phyloP scores from a whole-genome alignment of 2,888 invertebrate genomes.

The Eristalis arbustorum region DNA sequence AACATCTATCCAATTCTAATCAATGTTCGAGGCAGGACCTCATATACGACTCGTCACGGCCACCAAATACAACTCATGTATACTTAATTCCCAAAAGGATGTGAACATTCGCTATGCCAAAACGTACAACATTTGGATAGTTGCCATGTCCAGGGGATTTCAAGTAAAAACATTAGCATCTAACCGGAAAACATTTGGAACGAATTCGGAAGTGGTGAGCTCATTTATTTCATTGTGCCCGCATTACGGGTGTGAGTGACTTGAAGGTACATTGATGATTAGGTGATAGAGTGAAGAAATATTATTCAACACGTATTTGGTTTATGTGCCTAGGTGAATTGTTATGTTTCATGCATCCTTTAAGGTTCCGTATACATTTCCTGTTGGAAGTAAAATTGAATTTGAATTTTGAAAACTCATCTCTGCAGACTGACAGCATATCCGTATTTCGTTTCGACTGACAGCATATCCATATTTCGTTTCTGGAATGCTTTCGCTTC shows the following conservation, averaged over 20 bases:
- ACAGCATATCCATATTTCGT: too few relatives aligned
- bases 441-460: too few relatives aligned
- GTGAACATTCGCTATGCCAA: neutral
- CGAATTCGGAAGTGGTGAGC: neutral
- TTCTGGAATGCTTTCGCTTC: too few relatives aligned
- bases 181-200: slow-evolving; percentile 2
- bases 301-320: neutral
- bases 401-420: too few relatives aligned
- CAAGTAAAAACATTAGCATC: neutral
- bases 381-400: too few relatives aligned
- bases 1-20: slow-evolving; percentile 11
- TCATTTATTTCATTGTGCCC: slow-evolving; percentile 9
- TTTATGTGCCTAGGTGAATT: neutral
- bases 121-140: slow-evolving; percentile 9
- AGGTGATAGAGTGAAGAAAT: neutral
- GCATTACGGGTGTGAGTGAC: neutral
- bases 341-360: neutral
- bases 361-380: too few relatives aligned
- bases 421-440: too few relatives aligned
- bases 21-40: neutral
- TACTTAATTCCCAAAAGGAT: neutral
- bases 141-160: slow-evolving; percentile 2
- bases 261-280: neutral
- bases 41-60: too few relatives aligned
- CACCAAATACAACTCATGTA: neutral